Evolutionary conservation across 2,888 invertebrate species (phyloP), one percentile per base, ranked within the genome.

Genomic region (Eupithecia pulchellata): DNA sequence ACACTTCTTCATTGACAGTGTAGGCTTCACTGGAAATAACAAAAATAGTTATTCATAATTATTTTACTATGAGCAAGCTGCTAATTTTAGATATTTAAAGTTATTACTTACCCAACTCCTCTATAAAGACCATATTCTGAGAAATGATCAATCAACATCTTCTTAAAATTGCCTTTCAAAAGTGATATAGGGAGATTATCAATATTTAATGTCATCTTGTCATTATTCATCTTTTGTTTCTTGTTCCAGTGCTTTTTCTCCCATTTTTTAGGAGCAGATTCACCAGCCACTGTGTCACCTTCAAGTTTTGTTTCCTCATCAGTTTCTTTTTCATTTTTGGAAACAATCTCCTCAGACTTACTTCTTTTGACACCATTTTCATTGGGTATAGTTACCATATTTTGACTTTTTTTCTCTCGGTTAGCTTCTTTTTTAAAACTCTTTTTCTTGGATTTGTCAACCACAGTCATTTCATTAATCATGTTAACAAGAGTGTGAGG

Each of bases 201-300:
- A 42, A 93, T 81, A 34, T 91, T 78, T 2, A 94, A 80, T 0
- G 87, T 84, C 11, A 81, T 65, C 20, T 69, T 77, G 0, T 82
- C 79, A 4, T 79, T 80, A 27, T 76, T 83, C 84, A 5, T 82
- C 86, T 71, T 89, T 62, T 80, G 86, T 39, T 88, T 90, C 72
- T 91, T 93, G 71, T 93, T 92, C 92, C 91, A 93, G 68, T 88
- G 91, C 9, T 89, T 84, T 68, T 87, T 91, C 60, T 82, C 86
- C 93, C 92, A 92, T 81, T 90, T 91, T 69, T 89, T 70, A 11
- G 61, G 61, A 17, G 20, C 61, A 13, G 32, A 13, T 13, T 61
- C 61, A 36, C 32, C 61, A 5, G 20, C 34, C 20, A 13, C 61
- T 4, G 29, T 6, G 11, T 34, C 34, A 1, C 5, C 14, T 61